phyloP scores from a whole-genome alignment of 2,888 invertebrate genomes.

The Rhagophthalmus giganteus region DNA sequence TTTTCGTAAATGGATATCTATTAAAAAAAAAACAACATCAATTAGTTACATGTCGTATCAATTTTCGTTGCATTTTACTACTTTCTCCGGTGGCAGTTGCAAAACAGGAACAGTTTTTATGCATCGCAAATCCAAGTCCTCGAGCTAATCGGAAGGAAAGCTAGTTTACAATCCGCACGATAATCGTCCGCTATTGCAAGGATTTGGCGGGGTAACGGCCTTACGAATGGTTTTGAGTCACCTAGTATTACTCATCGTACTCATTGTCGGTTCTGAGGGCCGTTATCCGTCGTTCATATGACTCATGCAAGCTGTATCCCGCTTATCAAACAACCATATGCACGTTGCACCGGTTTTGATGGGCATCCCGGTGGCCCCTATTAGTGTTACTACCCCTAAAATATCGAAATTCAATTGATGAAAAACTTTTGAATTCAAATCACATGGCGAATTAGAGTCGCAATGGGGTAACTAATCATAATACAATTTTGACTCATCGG shows the following conservation, averaged over 20 bases:
- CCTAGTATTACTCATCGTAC: conserved; percentile 51
- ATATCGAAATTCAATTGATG: conserved; percentile 31
- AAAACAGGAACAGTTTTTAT: conserved; percentile 19
- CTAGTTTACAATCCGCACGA: conserved; percentile 22
- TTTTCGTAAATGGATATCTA: no score
- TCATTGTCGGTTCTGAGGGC: conserved; percentile 51
- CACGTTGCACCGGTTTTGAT: conserved; percentile 28
- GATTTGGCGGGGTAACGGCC: conserved; percentile 48
- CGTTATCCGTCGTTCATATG: conserved; percentile 45
- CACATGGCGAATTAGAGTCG: conserved; percentile 28
- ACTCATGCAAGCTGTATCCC: conserved; percentile 34
- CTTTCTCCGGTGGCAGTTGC: conserved; percentile 12
- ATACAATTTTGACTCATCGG: conserved; percentile 36
- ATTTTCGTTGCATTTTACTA: no score
- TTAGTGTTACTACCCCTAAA: conserved; percentile 22
- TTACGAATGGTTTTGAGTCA: conserved; percentile 52
- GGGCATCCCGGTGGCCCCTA: conserved; percentile 26
- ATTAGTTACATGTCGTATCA: no score
- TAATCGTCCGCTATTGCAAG: conserved; percentile 23
- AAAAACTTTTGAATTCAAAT: conserved; percentile 24
- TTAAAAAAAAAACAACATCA: no score
- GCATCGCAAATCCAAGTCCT: conserved; percentile 10
- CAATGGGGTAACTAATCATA: conserved; percentile 33
- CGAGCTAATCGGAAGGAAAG: conserved; percentile 21
- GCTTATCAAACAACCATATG: conserved; percentile 32